Evolutionary conservation across 2,888 invertebrate genomes (phyloP), one percentile per base, ranked within the genome.

Genomic region (Leucoptera coffeella): DNA sequence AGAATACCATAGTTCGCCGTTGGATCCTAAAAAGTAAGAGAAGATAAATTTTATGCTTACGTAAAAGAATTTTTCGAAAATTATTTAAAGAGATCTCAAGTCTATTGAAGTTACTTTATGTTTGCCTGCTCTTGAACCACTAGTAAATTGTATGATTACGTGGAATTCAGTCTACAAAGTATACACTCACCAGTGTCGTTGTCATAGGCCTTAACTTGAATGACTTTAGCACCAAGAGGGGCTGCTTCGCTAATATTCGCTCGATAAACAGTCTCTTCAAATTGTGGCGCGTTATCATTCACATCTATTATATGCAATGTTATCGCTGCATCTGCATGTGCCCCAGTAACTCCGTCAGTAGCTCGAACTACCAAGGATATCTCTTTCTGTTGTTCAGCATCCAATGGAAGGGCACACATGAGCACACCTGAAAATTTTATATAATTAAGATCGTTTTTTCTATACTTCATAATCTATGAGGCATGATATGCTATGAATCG

Each of bases 281-380:
- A 87, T 57, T 80, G 80, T 11, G 94, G 94, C 36, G 89, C 84
- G 53, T 89, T 90, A 71, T 94, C 93, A 59, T 94, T 94, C 24
- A 88, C 83, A 67, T 94, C 94, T 34, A 77, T 73, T 15, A 94
- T 84, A 40, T 78, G 69, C 35, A 93, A 77, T 27, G 82, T 80
- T 26, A 95, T 82, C 25, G 84, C 78, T 15, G 89, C 87, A 64
- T 93, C 92, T 12, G 92, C 86, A 47, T 76, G 82, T 13, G 87
- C 85, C 32, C 91, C 92, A n/a, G 87, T 85, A 9, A 89, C 82
- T 44, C 84, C 84, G 71, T 95, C 95, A 1, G 90, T 91, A 15
- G 94, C 95, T 43, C 92, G 78, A 28, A 95, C 75, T 23, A 84
- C 79, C 35, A 93, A 73, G 47, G 82, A 80, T 58, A 90, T 90